Percentiles rank a stretch among this genome's conserved stretches.
These are phyloP conservation scores for Sebastes nivosus DNA, from an alignment of 2,797 vertebrate genomes.

Conservation along the genomic window DNA sequence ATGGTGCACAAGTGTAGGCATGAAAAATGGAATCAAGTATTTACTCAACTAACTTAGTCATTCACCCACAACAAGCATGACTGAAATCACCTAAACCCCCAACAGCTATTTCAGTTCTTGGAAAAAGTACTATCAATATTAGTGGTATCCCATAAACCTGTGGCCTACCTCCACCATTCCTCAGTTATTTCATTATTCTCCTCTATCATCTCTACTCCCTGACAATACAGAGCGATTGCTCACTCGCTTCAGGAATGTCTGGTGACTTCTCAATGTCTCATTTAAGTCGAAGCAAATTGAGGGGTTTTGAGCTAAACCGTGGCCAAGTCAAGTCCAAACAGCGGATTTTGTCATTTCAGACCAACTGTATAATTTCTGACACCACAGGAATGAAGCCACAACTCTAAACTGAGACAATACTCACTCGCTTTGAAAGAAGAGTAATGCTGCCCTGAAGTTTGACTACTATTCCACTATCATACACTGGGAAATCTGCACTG, in stretches of 20 bases:
- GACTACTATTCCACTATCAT: conserved; percentile 47
- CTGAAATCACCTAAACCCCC: conserved; percentile 2
- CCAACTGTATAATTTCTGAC: conserved; percentile 76
- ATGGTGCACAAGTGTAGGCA: background rate
- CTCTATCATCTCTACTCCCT: conserved; percentile 26
- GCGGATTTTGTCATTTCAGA: conserved; percentile 60
- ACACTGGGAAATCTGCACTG: conserved; percentile 9
- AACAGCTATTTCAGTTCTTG: conserved; percentile 12
- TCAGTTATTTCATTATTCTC: conserved; percentile 29
- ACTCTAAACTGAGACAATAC: conserved; percentile 66
- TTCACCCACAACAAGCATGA: background rate
- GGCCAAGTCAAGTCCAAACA: conserved; percentile 76
- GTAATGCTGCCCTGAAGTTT: conserved; percentile 19
- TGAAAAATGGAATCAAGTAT: conserved; percentile 4
- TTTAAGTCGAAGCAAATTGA: conserved; percentile 78
- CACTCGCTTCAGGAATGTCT: conserved; percentile 76
- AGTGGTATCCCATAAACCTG: conserved; percentile 31
- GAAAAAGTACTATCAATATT: conserved; percentile 25
- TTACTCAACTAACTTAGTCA: conserved; percentile 16
- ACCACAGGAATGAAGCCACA: conserved; percentile 80
- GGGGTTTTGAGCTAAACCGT: conserved; percentile 70
- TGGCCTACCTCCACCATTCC: conserved; percentile 10
- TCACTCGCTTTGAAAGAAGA: conserved; percentile 24
- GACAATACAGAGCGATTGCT: conserved; percentile 51
- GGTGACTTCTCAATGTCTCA: conserved; percentile 74